Base-by-base conservation (phyloP, 2,113 vertebrate species). In the Sapajus apella region DNA sequence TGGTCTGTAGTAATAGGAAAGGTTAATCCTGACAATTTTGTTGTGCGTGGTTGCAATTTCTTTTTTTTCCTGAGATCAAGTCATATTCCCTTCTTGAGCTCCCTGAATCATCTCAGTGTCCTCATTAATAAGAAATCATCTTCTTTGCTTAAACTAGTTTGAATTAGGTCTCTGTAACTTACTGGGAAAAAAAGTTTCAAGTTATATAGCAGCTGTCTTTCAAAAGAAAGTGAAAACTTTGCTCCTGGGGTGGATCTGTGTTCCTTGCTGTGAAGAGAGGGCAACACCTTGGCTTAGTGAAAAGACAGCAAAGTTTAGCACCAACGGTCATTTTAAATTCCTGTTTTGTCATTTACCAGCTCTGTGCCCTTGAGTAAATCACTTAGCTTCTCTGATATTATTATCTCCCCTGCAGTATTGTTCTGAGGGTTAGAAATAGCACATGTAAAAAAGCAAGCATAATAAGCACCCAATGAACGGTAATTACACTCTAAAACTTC, bases 401-500 rank as follows among this genome's bases (percentile, higher is more conserved):
- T 50, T 87, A 73, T 77, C 68, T 96, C 58, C 66, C 43, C 47
- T 47, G 18, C 45, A 91, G 61, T 17, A 45, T 84, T 97, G 56
- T 50, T 90, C 80, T 96, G 30, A 72, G 76, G 43, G 35, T 91
- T 90, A 89, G 92, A 96, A 92, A 95, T 17, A 72, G 35, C 32
- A 13, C 18, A 32, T 8, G 77, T 43, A 77, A 87, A 94, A 45
- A 27, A 68, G 27, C 12, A 55, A 87, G 58, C 35, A 37, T 52
- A 7, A 77, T 17, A 75, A 77, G 47, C 18, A 73, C 18, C 56
- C 94, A 80, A 32, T 52, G 50, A 87, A 75, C 56, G 68, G 72
- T 68, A 92, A 92, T 72, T 77, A 73, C 61, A 77, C 81, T 83
- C 61, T 95, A 92, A 97, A 97, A 94, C 91, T 86, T 95, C 47